Base-by-base conservation (phyloP, 2,888 invertebrate species). In the Lycophotia porphyrea region DNA sequence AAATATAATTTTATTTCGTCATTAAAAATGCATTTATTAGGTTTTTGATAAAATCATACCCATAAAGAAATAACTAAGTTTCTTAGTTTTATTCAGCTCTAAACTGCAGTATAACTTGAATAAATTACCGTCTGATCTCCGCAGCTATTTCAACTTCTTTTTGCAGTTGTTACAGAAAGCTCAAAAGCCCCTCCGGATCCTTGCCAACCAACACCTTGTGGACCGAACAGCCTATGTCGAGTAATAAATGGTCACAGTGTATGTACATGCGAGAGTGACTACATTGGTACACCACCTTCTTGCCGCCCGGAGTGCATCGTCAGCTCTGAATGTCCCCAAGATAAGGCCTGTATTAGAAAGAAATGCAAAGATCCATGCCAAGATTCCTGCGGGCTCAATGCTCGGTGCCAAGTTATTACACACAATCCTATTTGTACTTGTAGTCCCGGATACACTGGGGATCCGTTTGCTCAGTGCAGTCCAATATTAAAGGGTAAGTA, bases 391-490 rank as follows among this genome's bases (percentile, higher is more conserved):
- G 98, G 98, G 63, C 93, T 97, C 67, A 98, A 98, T 90, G 98
- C 98, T 49, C 97, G 98, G 82, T 99, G 99, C 90, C 97, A 98
- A 94, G 98, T 98, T 68, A 97, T 98, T 71, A 98, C 98, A 88
- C 99, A 99, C 91, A 98, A 98, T 92, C 98, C 98, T 52, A 98
- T 98, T 88, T 99, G 99, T 94, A 98, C 98, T 90, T 99, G 99
- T 91, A 97, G 98, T 77, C 96, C 97, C 84, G 98, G 98, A 84
- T 98, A 97, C 91, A 97, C 97, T 58, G 98, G 98, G 77, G 98
- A 98, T 97, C 98, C 98, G 64, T 98, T 98, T 91, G 97, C 97
- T 81, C 96, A 97, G 92, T 98, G 98, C 93, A 93, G 93, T 82
- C 97, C 95, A 88, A 97, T 97, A 95, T 96, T 97, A 94, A 60